Base-by-base conservation (phyloP, 1,140 invertebrate genomes). In the Pemphigus obesinymphae region DNA sequence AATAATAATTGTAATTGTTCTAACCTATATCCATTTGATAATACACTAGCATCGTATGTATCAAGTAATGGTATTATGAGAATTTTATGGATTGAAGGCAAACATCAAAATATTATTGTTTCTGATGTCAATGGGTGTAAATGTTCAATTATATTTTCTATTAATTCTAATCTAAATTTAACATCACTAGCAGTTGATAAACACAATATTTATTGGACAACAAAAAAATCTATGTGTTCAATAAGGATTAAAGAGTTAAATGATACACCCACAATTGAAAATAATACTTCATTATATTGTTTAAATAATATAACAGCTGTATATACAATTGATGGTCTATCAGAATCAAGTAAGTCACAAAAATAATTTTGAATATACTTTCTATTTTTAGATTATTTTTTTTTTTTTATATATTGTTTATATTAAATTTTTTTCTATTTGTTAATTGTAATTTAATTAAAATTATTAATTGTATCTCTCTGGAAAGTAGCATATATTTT, bases 151-250 rank as follows among this genome's bases (percentile, higher is more conserved):
- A 20, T 80, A 63, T 61, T 43, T 61, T 6, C 23, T 45, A 10
- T 70, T 15, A 80, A 75, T 82, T 31, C 68, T 84, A 88, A 88
- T 37, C 86, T 91, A 34, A 89, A 89, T 15, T 89, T 91, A 3
- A 89, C 88, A 61, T 90, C 89, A 0, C 86, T 93, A 4, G 91
- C 91, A 7, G 88, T 90, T 0, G 92, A 93, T 83, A 90, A 91
- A 85, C 89, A 89, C 81, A 89, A 90, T 66, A 87, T 93, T 29
- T 94, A 93, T 83, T 94, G 92, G 93, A 90, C 90, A 23, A 80
- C 76, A 29, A 43, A 80, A 3, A 43, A 80, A 40, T 61, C 34
- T 13, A 61, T 58, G 53, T 80, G 53, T 61, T 31, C 55, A 29
- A 29, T 80, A 61, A 17, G 11, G 13, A 63, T 80, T 63, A 43